Percentiles rank a stretch among this genome's conserved stretches.
Evolutionary conservation across 2,113 vertebrate species (phyloP).

Genomic region (Epinephelus fuscoguttatus): DNA sequence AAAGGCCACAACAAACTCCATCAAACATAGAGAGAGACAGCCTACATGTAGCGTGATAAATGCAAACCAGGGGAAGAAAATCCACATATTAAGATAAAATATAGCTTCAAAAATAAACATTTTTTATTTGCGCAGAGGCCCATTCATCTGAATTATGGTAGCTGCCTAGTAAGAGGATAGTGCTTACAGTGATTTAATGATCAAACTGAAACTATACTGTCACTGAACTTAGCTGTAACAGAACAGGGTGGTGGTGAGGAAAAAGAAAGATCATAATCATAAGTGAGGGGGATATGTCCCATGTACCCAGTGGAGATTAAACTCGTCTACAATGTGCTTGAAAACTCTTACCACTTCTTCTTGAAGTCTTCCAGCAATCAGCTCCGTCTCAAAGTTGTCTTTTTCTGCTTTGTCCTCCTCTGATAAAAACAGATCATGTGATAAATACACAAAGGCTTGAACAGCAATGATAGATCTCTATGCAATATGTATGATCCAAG

Average conservation of each 20-base stretch:
- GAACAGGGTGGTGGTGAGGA: neutral
- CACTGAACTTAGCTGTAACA: neutral
- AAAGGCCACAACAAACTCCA: neutral
- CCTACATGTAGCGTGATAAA: neutral
- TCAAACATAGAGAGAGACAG: neutral
- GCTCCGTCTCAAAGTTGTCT: slow-evolving; percentile 83
- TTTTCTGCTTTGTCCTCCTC: slow-evolving; percentile 91
- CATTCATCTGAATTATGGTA: neutral
- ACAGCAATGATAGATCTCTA: neutral
- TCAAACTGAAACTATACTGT: neutral
- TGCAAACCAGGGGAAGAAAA: neutral
- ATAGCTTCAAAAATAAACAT: too few relatives aligned
- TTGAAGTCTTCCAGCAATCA: slow-evolving; percentile 90
- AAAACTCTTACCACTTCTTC: slow-evolving; percentile 91
- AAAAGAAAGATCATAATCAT: neutral
- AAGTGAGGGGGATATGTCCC: neutral
- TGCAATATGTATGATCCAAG: neutral
- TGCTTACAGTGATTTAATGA: neutral
- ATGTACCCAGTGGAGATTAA: neutral
- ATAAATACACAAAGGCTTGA: neutral
- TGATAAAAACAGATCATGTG: slow-evolving; percentile 42
- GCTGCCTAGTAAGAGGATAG: neutral
- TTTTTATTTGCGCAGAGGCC: too few relatives aligned
- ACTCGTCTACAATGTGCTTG: neutral
- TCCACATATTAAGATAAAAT: too few relatives aligned